These are phyloP conservation scores for Drosophila miranda DNA, from an alignment of 1,140 invertebrate species.

Conservation along the genomic window DNA sequence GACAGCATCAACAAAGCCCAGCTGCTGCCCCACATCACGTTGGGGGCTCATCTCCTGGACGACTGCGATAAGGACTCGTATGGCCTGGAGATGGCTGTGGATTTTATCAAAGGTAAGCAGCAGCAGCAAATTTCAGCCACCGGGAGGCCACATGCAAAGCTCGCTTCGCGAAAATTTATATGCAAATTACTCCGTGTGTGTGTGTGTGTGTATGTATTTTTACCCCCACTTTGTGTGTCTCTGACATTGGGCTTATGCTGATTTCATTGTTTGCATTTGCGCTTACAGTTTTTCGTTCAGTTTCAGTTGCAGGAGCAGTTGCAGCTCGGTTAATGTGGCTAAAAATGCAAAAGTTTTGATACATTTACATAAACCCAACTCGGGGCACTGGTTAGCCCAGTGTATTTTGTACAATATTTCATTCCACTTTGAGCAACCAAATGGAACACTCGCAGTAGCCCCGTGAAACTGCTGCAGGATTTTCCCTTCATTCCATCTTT, in stretches of 20 bases:
- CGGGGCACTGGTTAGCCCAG: constrained; percentile 7
- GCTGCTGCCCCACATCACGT: constrained; percentile 86
- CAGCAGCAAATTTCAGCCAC: neutral
- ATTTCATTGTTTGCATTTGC: constrained; percentile 18
- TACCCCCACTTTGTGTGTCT: constrained; percentile 7
- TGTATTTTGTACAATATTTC: no score
- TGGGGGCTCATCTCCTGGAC: constrained; percentile 93
- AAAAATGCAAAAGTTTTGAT: neutral
- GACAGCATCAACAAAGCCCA: constrained; percentile 88
- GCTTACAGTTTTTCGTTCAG: constrained; percentile 4
- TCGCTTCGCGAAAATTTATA: constrained; percentile 24
- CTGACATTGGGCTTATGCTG: constrained; percentile 11
- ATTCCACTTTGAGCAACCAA: neutral
- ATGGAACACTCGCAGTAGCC: no score
- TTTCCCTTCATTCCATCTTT: no score
- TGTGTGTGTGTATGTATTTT: no score
- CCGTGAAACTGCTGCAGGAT: no score
- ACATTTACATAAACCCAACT: neutral
- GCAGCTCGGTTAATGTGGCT: neutral
- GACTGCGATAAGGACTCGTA: constrained; percentile 97
- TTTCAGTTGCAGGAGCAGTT: constrained; percentile 10
- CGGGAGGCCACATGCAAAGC: neutral
- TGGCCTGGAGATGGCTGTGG: constrained; percentile 94
- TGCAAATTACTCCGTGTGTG: constrained; percentile 15
- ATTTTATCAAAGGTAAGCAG: constrained; percentile 95